These are phyloP conservation scores for Lysiphlebus fabarum DNA, from an alignment of 1,140 invertebrate species.

Conservation along the genomic window DNA sequence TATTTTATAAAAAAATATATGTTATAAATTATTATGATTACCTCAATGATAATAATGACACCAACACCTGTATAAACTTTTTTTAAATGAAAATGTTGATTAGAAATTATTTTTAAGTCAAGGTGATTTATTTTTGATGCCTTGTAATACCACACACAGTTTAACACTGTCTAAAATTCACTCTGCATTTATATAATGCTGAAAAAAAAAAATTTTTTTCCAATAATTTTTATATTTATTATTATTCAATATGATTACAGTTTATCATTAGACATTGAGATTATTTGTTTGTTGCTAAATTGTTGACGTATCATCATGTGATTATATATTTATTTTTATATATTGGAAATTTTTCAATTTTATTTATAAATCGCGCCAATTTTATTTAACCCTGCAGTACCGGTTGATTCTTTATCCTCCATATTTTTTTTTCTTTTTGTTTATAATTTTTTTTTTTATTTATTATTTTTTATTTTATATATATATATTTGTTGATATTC, in stretches of 20 bases:
- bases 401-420: neutral
- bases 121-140: slow-evolving; percentile 33
- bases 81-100: slow-evolving; percentile 15
- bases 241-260: neutral
- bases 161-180: neutral
- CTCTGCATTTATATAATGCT: neutral
- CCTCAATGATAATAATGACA: neutral
- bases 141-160: neutral
- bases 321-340: neutral
- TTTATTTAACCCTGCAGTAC: neutral
- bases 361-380: slow-evolving; percentile 9
- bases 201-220: no score
- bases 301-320: slow-evolving; percentile 2
- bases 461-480: no score
- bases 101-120: slow-evolving; percentile 9
- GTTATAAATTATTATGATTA: neutral
- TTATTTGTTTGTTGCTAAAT: neutral
- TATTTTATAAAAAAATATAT: neutral
- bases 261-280: neutral
- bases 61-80: slow-evolving; percentile 2
- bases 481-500: no score
- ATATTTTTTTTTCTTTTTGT: neutral
- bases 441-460: neutral
- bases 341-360: slow-evolving; percentile 9
- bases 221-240: slow-evolving; percentile 4